Percentiles rank a stretch among this genome's conserved stretches.
These are phyloP conservation scores for Heteromyza rotundicornis DNA, from an alignment of 2,888 invertebrate genomes.

Conservation along the genomic window DNA sequence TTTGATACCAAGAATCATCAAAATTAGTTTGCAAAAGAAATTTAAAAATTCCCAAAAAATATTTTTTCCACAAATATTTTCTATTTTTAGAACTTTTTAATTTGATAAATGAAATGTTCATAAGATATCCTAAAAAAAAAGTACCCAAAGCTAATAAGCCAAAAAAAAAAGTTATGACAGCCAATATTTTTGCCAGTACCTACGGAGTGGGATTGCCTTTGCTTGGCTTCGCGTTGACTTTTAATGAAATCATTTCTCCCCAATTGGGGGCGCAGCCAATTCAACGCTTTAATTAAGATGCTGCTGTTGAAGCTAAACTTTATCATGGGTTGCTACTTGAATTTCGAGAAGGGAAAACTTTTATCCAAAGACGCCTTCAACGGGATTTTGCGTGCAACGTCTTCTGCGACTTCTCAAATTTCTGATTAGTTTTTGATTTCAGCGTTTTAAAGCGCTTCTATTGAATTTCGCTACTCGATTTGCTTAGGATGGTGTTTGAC, in stretches of 20 bases:
- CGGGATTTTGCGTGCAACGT: too few species aligned
- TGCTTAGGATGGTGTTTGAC: neutral
- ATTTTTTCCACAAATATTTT: too few species aligned
- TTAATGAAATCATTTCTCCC: neutral
- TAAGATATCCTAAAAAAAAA: too few species aligned
- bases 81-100: too few species aligned
- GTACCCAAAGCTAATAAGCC: too few species aligned
- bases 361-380: neutral
- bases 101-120: too few species aligned
- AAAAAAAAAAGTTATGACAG: too few species aligned
- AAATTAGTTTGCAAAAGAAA: too few species aligned
- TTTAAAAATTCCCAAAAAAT: too few species aligned
- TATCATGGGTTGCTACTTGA: neutral
- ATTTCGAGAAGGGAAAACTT: neutral
- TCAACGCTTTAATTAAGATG: slow-evolving; percentile 1
- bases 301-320: neutral
- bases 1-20: too few species aligned
- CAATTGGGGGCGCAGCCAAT: neutral
- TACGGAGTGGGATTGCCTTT: too few species aligned
- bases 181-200: too few species aligned
- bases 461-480: neutral
- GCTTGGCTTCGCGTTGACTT: neutral
- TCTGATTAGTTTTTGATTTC: neutral
- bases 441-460: neutral
- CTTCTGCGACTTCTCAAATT: neutral